Base-by-base conservation (phyloP, 2,888 invertebrate genomes). In the Antheraea yamamai region DNA sequence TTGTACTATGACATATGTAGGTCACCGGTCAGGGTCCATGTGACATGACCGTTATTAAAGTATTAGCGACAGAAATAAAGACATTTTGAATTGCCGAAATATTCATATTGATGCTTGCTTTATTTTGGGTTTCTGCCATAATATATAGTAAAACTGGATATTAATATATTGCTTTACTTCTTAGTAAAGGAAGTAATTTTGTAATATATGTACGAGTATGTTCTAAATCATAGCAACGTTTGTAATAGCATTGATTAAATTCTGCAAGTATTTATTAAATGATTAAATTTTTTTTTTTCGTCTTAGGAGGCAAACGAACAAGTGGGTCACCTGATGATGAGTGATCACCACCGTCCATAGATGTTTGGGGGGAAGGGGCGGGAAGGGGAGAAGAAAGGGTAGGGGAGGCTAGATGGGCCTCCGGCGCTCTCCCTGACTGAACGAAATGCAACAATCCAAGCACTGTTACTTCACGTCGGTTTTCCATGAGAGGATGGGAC, bases 11-110 rank as follows among this genome's bases (percentile, higher is more conserved):
- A 35, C 14, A 8, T 39, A 70, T 20, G 10, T 70, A 70, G 70
- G 70, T 39, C 70, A 39, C 39, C 39, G 39, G 70, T 70, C 39
- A 39, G 70, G 70, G 39, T 39, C 70, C 23, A 39, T 39, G 64
- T 39, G 4, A 70, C 70, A 70, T 70, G 70, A 70, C 39, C 70
- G 70, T 70, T 70, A 70, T 70, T 70, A 70, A 70, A 70, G 70
- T 39, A 70, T 70, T 70, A 70, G 64, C 26, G 39, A 70, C 70
- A 39, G 35, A 20, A 70, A 39, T 39, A 35, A 39, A 35, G 39
- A 39, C 39, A 70, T 70, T 70, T 70, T 70, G 70, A n/a, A 70
- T 39, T 4, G 20, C 1, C 39, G 20, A 39, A 70, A 39, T 70
- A 70, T 70, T 18, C n/a, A 39, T 39, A 39, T 35, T 26, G 12